Evolutionary conservation across 2,113 vertebrate species (phyloP), one percentile per base, ranked within the genome.

Genomic region (Apodemus speciosus): DNA sequence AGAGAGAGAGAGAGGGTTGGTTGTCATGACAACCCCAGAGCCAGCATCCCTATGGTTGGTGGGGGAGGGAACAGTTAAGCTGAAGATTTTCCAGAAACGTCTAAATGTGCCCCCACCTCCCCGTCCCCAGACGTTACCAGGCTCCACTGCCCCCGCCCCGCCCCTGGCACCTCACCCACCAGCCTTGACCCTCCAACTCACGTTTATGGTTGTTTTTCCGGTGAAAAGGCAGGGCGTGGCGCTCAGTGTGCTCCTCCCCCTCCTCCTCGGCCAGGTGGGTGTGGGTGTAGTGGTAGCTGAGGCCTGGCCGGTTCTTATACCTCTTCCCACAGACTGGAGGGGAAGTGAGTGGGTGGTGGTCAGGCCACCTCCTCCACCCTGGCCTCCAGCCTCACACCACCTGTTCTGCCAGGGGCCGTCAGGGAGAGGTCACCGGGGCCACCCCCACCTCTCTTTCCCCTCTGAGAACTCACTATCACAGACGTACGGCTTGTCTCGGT

Each of bases 131-230:
- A 64, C 77, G 20, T 96, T 53, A 6, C 79, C 71, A 89, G 60
- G 35, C 77, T 95, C 62, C 94, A 62, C 43, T 35, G 86, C 27
- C 27, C 49, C 80, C 9, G 18, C 38, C 91, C 87, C 95, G 81
- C 96, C 90, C 91, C 92, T 72, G 90, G 89, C 73, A 95, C 89
- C 95, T 93, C 49, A 0, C 90, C 90, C 87, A 64, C 89, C 92
- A 21, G 71, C 66, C 85, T 88, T 40, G n/a, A 49, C 75, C 88
- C 14, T 72, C 56, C 53, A 71, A 93, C 99, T 99, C 98, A 99
- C 99, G 99, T 98, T 99, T 99, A 97, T 99, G 99, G 98, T 99
- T 99, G 98, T 99, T 99, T 98, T 99, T 99, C 98, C 99, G 98
- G 93, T 99, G 99, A 97, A 99, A 99, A 97, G 99, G 99, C 96